Base-by-base conservation (phyloP, 2,113 vertebrate genomes). In the Silurus glanis region DNA sequence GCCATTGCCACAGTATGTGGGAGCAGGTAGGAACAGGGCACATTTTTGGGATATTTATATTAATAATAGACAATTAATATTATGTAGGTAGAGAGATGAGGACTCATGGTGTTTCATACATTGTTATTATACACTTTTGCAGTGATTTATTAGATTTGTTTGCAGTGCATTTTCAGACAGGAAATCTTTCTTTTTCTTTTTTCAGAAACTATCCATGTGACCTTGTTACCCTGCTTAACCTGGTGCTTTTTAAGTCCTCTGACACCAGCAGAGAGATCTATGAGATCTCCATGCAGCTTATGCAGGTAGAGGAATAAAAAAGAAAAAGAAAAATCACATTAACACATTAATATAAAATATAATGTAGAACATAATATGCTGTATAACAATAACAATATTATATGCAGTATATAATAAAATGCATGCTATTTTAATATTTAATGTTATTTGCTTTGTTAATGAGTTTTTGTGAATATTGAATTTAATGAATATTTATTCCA, bases 221-320 rank as follows among this genome's bases (percentile, higher is more conserved):
- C 94, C 96, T 99, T 6, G 97, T 99, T 92, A 99, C 97, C 0
- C 92, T 99, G 92, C 93, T 99, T 90, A 99, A 99, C 92, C 94
- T 99, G 83, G 97, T 99, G 80, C 94, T 99, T 13, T 99, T 99
- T 94, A 99, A 99, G 91, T 97, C 98, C 10, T 99, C 98, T 88
- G 97, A 99, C 92, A 98, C 97, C 91, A 98, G 96, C 95, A 95
- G 97, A 89, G 98, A 99, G 90, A 98, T 99, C 86, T 99, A 99
- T 90, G 98, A 99, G 93, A 98, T 99, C 91, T 98, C 98, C 88
- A 98, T 99, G 97, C 98, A 99, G 93, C 96, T 99, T 85, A 98
- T 99, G 97, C 98, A 99, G 97, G 98, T 95, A 95, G 0, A 91
- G 61, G 55, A 79, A 37, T 37, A 37, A 37, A 37, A 37, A 37